Evolutionary conservation across 2,888 invertebrate genomes (phyloP), one percentile per base, ranked within the genome.

Genomic region (Eustalomyia histrio): DNA sequence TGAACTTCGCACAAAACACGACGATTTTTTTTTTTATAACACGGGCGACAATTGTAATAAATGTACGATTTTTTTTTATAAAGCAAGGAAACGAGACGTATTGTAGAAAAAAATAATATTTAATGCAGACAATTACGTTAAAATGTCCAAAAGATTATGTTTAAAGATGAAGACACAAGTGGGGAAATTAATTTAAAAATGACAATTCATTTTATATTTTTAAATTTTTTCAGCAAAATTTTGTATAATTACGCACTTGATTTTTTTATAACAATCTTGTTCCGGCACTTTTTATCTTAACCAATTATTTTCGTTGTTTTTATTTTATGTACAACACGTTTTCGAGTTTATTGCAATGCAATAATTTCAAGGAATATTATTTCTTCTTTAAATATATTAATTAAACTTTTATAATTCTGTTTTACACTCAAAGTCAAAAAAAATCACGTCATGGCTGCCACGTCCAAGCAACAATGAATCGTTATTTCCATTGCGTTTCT

Each of bases 381-480:
- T 83, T 84, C 73, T 68, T 69, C 16, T 69, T 83, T 80, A 16
- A 57, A 78, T 63, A 83, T 64, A 14, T 69, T 55, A 67, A 75
- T 76, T 75, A 65, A 79, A 55, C 65, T 58, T 18, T 33, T 69
- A 39, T 50, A 71, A 81, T 69, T 76, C 73, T 50, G 29, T 58
- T 76, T 58, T 57, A 61, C 61, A 74, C 63, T 67, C 83, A 88
- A 88, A 86, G 86, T 88, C 85, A 87, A 86, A 88, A 47, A 29
- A 81, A 90, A 89, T 89, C 90, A 89, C 89, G 89, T 90, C 90
- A 89, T 89, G 89, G 89, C 89, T 89, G 89, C 89, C 89, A 89
- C 89, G 89, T 89, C 88, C 89, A 90, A 89, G 90, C 89, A 89
- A 89, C 89, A 89, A 90, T 90, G 89, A 89, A 88, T 88, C 85